Base-by-base conservation (phyloP, 2,113 vertebrate genomes). In the Chitala chitala region DNA sequence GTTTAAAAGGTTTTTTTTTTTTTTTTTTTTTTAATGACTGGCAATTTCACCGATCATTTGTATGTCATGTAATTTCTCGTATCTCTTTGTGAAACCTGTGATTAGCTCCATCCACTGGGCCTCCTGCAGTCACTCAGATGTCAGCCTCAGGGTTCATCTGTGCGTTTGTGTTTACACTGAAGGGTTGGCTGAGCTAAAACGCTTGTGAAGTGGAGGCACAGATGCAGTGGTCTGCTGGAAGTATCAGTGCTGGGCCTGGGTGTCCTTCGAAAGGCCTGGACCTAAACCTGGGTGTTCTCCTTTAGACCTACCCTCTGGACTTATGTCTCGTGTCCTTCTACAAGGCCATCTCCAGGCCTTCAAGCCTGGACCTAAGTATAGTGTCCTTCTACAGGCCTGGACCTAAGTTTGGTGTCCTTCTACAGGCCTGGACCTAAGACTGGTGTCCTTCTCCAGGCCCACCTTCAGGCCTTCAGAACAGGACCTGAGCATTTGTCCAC, bases 11-110 rank as follows among this genome's bases (percentile, higher is more conserved):
- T 68, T 5, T 38, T 38, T 69, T n/a, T n/a, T n/a, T n/a, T n/a
- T n/a, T n/a, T n/a, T n/a, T n/a, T n/a, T 46, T 48, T 58, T 73
- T 73, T 73, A 48, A 73, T 73, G 71, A 26, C 54, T 29, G 15
- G 54, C 55, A 72, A 33, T 61, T 64, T 73, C 29, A 24, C 58
- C 50, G 24, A 69, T 50, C 48, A 69, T 63, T 73, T 63, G 20
- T 44, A 46, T 51, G 24, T 61, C 55, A 17, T 36, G 12, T 12
- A 46, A 46, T 22, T 72, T 38, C 2, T 15, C 44, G 2, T 42
- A 36, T 50, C 20, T 31, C 44, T 48, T 13, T 51, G 56, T n/a
- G 17, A 73, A 46, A 26, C 58, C 56, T 73, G 58, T 64, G 44
- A 63, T 73, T 72, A 72, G n/a, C 26, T 36, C 22, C 24, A 26